Base-by-base conservation (phyloP, 2,888 invertebrate species). In the Tineola bisselliella region DNA sequence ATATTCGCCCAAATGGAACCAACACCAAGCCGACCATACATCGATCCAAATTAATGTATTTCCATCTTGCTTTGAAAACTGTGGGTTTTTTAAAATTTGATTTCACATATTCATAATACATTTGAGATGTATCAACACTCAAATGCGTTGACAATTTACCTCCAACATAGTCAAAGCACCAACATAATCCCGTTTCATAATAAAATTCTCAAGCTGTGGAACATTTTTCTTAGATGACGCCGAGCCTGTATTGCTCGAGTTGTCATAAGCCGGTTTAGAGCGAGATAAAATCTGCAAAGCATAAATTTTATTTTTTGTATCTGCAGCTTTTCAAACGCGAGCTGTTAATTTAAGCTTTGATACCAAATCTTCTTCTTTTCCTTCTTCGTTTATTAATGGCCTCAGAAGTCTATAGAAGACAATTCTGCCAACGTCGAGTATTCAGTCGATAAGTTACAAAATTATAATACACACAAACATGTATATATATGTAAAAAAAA, bases 1-100 rank as follows among this genome's bases (percentile, higher is more conserved):
- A 81, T 97, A 98, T 74, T 99, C 97, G 1, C 97, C 98, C 63
- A 97, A 88, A 79, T 99, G 98, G 81, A 98, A 99, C 70, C 94
- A 93, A 77, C 98, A 97, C 82, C 97, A 98, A 0, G 95, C 98
- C 64, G 95, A 90, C 98, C 99, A 99, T 66, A 94, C 86, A 61
- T 94, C 93, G 13, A 80, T 72, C 79, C 87, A 84, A 0, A 77
- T 72, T 1, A 79, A 77, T 0, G 68, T 66, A 65, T 79, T 82
- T 44, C 84, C 84, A 44, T 82, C 81, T 63, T 84, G 76, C 61
- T 80, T 79, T 1, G 84, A 68, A 63, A 87, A 86, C 87, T 86
- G 64, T 12, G 65, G 60, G 25, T 25, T 25, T 4, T 25, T 4
- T 25, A 25, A 4, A 25, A 5, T 15, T 25, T 25, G 6, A 25